phyloP scores from a whole-genome alignment of 1,140 invertebrate species.

The Trichogramma pretiosum region DNA sequence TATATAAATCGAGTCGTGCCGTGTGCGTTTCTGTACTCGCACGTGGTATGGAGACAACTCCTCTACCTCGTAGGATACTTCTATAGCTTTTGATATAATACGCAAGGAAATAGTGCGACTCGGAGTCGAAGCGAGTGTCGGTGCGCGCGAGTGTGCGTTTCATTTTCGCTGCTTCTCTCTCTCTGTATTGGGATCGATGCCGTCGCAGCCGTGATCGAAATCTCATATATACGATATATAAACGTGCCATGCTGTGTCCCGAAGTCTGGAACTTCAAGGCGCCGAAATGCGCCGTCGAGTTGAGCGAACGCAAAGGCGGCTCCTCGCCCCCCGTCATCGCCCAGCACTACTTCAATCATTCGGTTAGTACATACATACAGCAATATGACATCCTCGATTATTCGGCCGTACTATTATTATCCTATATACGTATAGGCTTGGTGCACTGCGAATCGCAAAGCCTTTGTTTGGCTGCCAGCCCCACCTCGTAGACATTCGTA shows the following conservation, averaged over 20 bases:
- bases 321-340: conserved; percentile 19
- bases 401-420: not conserved
- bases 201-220: no score
- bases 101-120: no score
- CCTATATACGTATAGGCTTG: not conserved
- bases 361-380: conserved; percentile 37
- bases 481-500: not conserved
- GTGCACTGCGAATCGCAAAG: not conserved
- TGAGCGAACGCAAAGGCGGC: not conserved
- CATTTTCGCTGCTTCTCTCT: no score
- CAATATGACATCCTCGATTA: not conserved
- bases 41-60: no score
- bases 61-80: no score
- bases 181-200: no score
- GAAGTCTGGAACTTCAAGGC: conserved; percentile 47
- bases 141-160: no score
- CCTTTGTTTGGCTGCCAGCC: not conserved
- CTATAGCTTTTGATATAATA: no score
- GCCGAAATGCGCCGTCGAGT: conserved; percentile 32
- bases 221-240: no score
- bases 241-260: conserved; percentile 49
- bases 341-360: conserved; percentile 46
- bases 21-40: no score
- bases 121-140: no score
- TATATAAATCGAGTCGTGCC: no score